Evolutionary conservation across 2,797 vertebrate genomes (phyloP).

Genomic region (Pampus argenteus): DNA sequence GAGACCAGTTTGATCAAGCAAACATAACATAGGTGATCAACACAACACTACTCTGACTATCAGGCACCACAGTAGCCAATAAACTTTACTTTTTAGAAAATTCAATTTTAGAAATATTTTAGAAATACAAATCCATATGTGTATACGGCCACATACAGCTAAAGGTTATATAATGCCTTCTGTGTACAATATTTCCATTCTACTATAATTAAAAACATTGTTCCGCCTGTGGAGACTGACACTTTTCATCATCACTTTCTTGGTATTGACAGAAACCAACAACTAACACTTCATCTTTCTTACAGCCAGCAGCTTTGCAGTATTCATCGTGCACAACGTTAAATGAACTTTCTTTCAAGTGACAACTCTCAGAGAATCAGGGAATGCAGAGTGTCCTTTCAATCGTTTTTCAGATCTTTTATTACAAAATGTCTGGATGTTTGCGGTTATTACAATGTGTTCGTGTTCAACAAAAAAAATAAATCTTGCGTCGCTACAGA

Average conservation of each 20-base stretch:
- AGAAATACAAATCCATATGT: background rate
- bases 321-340: background rate
- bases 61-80: too few species aligned
- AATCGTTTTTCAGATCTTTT: background rate
- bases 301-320: conserved; percentile 3
- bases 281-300: conserved; percentile 24
- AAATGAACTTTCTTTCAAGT: conserved; percentile 1
- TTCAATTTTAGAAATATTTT: too few species aligned
- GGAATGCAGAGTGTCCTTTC: background rate
- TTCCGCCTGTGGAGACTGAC: background rate
- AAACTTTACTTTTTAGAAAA: too few species aligned
- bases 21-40: too few species aligned
- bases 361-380: background rate
- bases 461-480: background rate
- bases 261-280: conserved; percentile 8
- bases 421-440: background rate
- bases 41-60: too few species aligned
- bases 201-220: conserved; percentile 7
- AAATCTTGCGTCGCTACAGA: background rate
- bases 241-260: conserved; percentile 21
- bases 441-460: background rate
- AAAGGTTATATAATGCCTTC: background rate
- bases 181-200: background rate
- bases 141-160: too few species aligned
- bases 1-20: too few species aligned